Evolutionary conservation across 2,113 vertebrate species (phyloP), one percentile per base, ranked within the genome.

Genomic region (Rhinoderma darwinii): DNA sequence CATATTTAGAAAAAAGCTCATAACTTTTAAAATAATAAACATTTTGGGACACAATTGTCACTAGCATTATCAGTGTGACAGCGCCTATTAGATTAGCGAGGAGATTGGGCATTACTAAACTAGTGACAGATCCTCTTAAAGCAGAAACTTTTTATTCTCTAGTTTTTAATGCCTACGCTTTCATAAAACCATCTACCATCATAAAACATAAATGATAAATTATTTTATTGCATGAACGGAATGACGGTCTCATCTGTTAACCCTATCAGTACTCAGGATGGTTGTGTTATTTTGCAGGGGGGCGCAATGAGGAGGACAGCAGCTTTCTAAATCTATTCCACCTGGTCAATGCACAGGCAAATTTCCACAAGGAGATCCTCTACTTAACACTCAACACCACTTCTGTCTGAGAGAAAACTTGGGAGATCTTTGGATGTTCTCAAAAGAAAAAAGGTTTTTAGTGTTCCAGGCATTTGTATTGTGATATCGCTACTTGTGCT

Each of bases 321-420:
- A 90, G 70, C 88, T 96, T 96, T 86, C 85, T 95, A 88, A 94
- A 91, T 66, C 88, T 97, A 5, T 95, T 95, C 47, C 92, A 96
- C 90, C 93, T 98, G 10, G 88, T 98, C 5, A 94, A 96, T 0
- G 95, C 96, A 25, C 96, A 95, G 25, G 95, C 96, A 9, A 95
- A 89, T 89, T 98, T 98, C 92, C 97, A 98, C 78, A 95, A 96
- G 30, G 96, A 95, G 76, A 93, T 98, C 81, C 91, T 98, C 17
- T 93, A 89, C 89, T 22, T 92, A 88, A 88, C 91, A 88, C 83
- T 95, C 90, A 89, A 35, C 18, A 81, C 74, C 78, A 68, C 61
- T 86, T 56, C 74, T 82, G 20, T 37, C 61, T 77, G 56, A 86
- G 80, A 30, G 11, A 50, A 83, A 70, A 82, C 32, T n/a, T 41